A percentile compares a stretch with the other conserved stretches of the same genome.
Evolutionary conservation across 2,113 vertebrate species (phyloP).

Genomic region (Hoplias malabaricus): DNA sequence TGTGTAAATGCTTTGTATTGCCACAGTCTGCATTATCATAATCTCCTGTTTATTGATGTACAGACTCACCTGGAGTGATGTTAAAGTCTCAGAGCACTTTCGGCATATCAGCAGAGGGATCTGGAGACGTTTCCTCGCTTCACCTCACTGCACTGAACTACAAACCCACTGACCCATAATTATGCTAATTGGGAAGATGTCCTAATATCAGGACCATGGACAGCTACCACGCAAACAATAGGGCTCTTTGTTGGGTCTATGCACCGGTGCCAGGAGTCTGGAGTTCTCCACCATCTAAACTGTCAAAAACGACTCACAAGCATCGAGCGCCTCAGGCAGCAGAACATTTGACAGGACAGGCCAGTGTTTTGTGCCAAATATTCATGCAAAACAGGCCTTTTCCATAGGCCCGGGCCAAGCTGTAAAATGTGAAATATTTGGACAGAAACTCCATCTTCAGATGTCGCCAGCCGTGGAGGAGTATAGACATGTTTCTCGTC

Average conservation of each 20-base stretch:
- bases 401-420: conserved; percentile 67
- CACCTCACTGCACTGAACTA: neutral
- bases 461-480: conserved; percentile 59
- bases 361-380: conserved; percentile 61
- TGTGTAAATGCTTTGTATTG: neutral
- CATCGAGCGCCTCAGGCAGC: conserved; percentile 54
- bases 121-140: neutral
- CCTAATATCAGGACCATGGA: conserved; percentile 76
- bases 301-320: conserved; percentile 64
- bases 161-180: conserved; percentile 2
- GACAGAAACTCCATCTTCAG: conserved; percentile 60
- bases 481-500: conserved; percentile 58
- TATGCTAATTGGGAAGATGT: conserved; percentile 59
- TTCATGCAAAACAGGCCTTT: conserved; percentile 70
- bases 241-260: conserved; percentile 63
- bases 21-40: neutral
- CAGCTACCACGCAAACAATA: conserved; percentile 75
- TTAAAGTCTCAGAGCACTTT: neutral
- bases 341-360: conserved; percentile 64
- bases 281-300: conserved; percentile 65
- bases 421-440: conserved; percentile 70
- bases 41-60: neutral
- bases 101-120: neutral
- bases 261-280: conserved; percentile 61
- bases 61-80: neutral